These are phyloP conservation scores for Neolamprologus caudopunctatus DNA, from an alignment of 2,113 vertebrate species.

Conservation along the genomic window DNA sequence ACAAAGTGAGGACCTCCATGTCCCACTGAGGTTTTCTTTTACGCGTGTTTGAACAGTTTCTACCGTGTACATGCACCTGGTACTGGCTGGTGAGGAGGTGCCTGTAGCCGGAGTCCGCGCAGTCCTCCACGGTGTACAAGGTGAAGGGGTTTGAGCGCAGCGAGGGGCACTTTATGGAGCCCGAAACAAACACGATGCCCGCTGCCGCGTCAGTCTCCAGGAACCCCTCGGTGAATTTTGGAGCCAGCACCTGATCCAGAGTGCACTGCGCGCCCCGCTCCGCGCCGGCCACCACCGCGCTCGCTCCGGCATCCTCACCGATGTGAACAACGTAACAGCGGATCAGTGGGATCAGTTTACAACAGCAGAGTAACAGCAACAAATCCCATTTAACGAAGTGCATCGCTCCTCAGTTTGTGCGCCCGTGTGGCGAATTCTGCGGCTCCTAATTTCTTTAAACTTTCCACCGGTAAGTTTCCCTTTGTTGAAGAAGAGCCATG, in stretches of 20 bases:
- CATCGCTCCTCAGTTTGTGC: conserved; percentile 55
- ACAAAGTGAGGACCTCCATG: conserved; percentile 66
- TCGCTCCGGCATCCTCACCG: conserved; percentile 45
- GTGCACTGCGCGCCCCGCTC: conserved; percentile 48
- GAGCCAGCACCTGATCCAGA: conserved; percentile 69
- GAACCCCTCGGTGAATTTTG: conserved; percentile 52
- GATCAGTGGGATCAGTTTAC: conserved; percentile 29
- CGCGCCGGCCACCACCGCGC: conserved; percentile 49
- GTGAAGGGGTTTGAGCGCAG: conserved; percentile 66
- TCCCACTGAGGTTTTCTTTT: conserved; percentile 58
- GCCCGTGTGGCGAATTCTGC: background rate
- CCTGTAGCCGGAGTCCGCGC: conserved; percentile 45
- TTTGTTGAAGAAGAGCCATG: conserved; percentile 66
- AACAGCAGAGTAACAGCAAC: conserved; percentile 55
- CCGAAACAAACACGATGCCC: conserved; percentile 55
- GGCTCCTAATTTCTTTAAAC: conserved; percentile 50
- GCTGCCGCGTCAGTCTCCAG: conserved; percentile 43
- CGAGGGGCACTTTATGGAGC: conserved; percentile 41
- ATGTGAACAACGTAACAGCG: conserved; percentile 59
- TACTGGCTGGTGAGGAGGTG: conserved; percentile 67
- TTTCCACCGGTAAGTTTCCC: conserved; percentile 59
- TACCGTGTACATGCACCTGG: conserved; percentile 68
- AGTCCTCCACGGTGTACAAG: conserved; percentile 62
- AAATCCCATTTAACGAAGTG: conserved; percentile 52
- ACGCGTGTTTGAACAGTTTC: conserved; percentile 56